A percentile compares a stretch with the other conserved stretches of the same genome.
Evolutionary conservation across 2,888 invertebrate species (phyloP).

Genomic region (Abscondita cerata): DNA sequence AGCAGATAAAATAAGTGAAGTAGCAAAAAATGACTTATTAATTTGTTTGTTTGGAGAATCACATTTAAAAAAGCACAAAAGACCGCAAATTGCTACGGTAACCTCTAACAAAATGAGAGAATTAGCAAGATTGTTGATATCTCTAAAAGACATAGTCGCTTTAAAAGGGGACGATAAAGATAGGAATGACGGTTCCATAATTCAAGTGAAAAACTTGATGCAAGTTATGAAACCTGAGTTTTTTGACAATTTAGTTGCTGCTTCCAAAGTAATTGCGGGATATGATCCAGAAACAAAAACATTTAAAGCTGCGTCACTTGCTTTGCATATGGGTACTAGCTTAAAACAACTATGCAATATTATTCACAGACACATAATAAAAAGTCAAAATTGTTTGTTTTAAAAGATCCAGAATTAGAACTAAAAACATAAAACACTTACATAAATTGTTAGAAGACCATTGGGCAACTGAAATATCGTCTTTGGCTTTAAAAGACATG

Average conservation of each 20-base stretch:
- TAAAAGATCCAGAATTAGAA: slow-evolving; percentile 4
- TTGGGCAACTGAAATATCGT: no score
- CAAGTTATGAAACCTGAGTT: slow-evolving; percentile 10
- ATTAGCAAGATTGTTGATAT: slow-evolving; percentile 7
- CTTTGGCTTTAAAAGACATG: no score
- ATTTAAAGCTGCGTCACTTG: slow-evolving; percentile 11
- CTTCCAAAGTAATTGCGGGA: slow-evolving; percentile 17
- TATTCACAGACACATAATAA: slow-evolving; percentile 11
- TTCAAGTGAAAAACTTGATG: slow-evolving; percentile 5
- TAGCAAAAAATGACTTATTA: slow-evolving; percentile 20
- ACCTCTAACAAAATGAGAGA: slow-evolving; percentile 13
- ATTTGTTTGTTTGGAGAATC: slow-evolving; percentile 18
- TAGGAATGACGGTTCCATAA: not conserved
- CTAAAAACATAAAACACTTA: slow-evolving; percentile 12
- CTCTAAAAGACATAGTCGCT: slow-evolving; percentile 10
- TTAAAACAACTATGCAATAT: slow-evolving; percentile 13
- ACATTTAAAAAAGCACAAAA: slow-evolving; percentile 14
- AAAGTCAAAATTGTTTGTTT: slow-evolving; percentile 8
- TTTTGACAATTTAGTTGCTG: slow-evolving; percentile 14
- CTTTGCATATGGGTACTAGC: slow-evolving; percentile 14
- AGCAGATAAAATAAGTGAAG: slow-evolving; percentile 14
- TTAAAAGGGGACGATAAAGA: slow-evolving; percentile 2
- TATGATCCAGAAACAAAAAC: slow-evolving; percentile 16
- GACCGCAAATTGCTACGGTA: slow-evolving; percentile 8
- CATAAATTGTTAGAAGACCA: slow-evolving; percentile 11